Evolutionary conservation across 2,888 invertebrate genomes (phyloP).

Genomic region (Lordiphosa andalusiaca): DNA sequence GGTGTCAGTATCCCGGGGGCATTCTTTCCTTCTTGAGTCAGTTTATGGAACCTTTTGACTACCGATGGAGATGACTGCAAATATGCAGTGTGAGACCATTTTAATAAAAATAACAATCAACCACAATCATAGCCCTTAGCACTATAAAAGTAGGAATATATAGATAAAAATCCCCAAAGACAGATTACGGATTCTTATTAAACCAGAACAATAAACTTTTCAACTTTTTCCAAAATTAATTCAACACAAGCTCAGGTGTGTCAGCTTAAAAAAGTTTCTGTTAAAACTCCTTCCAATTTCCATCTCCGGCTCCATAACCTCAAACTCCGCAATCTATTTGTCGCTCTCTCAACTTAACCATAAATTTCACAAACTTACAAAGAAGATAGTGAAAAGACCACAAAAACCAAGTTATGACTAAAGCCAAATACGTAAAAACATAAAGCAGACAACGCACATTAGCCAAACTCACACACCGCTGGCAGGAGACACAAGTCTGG

Average conservation of each 20-base stretch:
- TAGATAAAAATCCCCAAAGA: too few species aligned
- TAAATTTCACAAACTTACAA: conserved; percentile 7
- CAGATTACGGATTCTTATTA: too few species aligned
- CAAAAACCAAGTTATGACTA: conserved; percentile 7
- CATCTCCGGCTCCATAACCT: neutral
- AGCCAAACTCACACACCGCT: conserved; percentile 2
- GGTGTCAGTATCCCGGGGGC: too few species aligned
- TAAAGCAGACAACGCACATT: conserved; percentile 11
- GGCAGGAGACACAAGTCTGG: conserved; percentile 1
- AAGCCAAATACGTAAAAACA: conserved; percentile 9
- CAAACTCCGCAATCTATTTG: conserved; percentile 1
- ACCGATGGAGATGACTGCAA: too few species aligned
- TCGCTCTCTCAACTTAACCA: conserved; percentile 5
- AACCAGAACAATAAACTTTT: neutral
- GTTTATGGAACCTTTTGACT: too few species aligned
- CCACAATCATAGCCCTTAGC: too few species aligned
- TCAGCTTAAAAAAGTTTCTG: neutral
- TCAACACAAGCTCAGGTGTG: neutral
- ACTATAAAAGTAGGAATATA: too few species aligned
- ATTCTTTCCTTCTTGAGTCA: too few species aligned
- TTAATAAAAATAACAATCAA: too few species aligned
- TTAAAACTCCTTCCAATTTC: neutral
- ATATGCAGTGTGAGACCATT: too few species aligned
- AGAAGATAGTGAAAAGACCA: neutral
- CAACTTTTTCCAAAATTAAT: neutral